phyloP scores from a whole-genome alignment of 2,113 vertebrate species.

The Serranochromis macrocephalus region DNA sequence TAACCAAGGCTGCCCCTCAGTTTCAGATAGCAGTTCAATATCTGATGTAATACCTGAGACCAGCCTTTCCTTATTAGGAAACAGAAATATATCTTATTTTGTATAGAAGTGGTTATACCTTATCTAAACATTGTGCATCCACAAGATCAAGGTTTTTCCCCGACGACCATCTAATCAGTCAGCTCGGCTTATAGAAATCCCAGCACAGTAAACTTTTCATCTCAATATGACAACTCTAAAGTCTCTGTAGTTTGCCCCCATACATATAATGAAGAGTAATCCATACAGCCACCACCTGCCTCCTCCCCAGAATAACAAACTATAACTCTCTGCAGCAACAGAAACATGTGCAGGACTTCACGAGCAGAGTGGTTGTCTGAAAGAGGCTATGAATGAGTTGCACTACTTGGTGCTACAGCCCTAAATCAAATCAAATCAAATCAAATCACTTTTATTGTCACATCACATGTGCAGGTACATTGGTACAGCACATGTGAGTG shows the following conservation, averaged over 20 bases:
- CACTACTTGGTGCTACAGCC: conserved; percentile 2
- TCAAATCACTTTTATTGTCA: no score
- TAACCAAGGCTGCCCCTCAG: background rate
- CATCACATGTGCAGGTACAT: no score
- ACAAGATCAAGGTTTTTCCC: background rate
- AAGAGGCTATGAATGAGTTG: conserved; percentile 15
- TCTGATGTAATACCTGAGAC: background rate
- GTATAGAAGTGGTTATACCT: background rate
- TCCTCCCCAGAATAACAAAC: conserved; percentile 9
- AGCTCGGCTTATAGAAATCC: background rate
- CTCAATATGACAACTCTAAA: background rate
- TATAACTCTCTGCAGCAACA: conserved; percentile 2
- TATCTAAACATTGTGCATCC: background rate
- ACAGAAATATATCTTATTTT: background rate
- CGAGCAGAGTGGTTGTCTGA: background rate
- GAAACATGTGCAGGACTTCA: background rate
- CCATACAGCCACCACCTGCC: background rate
- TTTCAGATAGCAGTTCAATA: background rate
- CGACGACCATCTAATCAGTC: background rate
- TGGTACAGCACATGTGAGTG: no score
- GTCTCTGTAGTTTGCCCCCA: background rate
- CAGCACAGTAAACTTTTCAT: background rate
- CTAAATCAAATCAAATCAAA: no score
- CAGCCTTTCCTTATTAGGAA: background rate
- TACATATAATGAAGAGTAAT: background rate